Percentiles rank a stretch among this genome's conserved stretches.
Evolutionary conservation across 2,113 vertebrate genomes (phyloP).

Genomic region (Pantherophis guttatus): DNA sequence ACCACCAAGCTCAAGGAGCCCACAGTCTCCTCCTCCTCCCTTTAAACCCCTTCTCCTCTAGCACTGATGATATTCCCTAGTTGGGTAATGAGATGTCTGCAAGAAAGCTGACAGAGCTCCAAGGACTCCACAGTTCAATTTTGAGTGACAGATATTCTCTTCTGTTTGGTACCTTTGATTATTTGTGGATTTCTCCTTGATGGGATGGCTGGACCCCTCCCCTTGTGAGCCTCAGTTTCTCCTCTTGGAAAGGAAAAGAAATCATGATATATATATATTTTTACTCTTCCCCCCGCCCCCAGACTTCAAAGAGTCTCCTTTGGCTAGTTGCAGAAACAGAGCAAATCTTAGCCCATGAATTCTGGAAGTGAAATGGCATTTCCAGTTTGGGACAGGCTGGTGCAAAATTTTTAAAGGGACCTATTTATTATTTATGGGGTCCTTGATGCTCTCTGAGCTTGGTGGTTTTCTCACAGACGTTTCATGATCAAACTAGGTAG

Average conservation of each 20-base stretch:
- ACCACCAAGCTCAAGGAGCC: too few species aligned
- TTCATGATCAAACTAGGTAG: too few species aligned
- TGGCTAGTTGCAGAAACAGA: neutral
- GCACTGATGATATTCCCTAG: too few species aligned
- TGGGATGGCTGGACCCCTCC: neutral
- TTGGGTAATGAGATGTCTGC: too few species aligned
- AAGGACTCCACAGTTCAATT: neutral
- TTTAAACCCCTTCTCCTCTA: too few species aligned
- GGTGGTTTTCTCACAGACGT: too few species aligned
- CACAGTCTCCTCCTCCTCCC: too few species aligned
- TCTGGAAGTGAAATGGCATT: neutral
- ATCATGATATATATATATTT: too few species aligned
- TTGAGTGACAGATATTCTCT: neutral
- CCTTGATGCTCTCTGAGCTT: too few species aligned
- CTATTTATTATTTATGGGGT: too few species aligned
- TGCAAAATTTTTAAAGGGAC: neutral
- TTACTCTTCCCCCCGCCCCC: too few species aligned
- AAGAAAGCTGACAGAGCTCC: too few species aligned
- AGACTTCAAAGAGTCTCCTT: neutral
- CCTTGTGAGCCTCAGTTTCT: neutral
- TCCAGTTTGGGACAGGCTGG: neutral
- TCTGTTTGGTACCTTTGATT: neutral
- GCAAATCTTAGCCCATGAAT: neutral
- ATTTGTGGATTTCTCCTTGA: neutral
- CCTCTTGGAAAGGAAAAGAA: neutral